Evolutionary conservation across 2,888 invertebrate species (phyloP).

Genomic region (Leptogaster cylindrica): DNA sequence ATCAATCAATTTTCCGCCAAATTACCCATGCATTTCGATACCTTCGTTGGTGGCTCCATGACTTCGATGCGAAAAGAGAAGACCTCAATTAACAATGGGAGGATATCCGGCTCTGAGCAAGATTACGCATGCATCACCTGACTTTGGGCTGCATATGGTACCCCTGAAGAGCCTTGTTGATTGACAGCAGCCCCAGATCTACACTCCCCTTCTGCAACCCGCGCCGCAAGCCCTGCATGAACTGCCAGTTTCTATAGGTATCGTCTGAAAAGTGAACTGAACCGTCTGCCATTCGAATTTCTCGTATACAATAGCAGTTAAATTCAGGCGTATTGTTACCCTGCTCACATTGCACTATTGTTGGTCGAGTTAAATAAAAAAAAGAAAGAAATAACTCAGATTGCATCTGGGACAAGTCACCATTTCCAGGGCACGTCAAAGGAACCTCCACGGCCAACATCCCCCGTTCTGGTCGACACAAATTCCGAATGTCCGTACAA

Average conservation of each 20-base stretch:
- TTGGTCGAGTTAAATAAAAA: constrained; percentile 8
- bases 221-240: neutral
- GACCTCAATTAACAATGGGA: constrained; percentile 25
- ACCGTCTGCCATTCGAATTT: constrained; percentile 17
- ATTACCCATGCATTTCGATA: constrained; percentile 29
- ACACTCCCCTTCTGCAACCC: neutral
- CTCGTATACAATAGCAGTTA: constrained; percentile 20
- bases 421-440: neutral
- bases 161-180: constrained; percentile 19
- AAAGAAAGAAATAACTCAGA: neutral
- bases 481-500: neutral
- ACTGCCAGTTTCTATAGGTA: neutral
- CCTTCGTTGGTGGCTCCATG: neutral
- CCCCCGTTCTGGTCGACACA: neutral
- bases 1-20: constrained; percentile 32
- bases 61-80: neutral
- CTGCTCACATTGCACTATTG: constrained; percentile 2
- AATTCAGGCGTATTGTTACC: constrained; percentile 22
- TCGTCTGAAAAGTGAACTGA: no score
- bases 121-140: constrained; percentile 34
- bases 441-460: neutral
- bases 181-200: neutral
- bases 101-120: constrained; percentile 31
- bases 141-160: neutral
- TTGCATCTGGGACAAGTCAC: neutral